phyloP scores from a whole-genome alignment of 2,797 vertebrate genomes.

The Sebastes itinus region DNA sequence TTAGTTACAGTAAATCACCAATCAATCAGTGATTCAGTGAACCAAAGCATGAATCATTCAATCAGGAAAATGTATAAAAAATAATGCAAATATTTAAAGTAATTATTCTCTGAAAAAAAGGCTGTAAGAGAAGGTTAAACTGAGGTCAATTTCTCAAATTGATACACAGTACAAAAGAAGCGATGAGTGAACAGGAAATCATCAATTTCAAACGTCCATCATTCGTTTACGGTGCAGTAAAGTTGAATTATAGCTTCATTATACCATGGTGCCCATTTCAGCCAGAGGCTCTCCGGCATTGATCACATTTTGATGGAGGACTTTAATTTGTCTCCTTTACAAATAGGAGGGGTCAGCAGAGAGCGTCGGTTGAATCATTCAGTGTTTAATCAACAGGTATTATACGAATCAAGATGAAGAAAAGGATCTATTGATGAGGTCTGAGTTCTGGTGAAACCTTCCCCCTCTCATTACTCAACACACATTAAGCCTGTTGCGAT shows the following conservation, averaged over 20 bases:
- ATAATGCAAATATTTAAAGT: not conserved
- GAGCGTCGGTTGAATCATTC: slow-evolving; percentile 64
- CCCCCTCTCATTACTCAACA: slow-evolving; percentile 50
- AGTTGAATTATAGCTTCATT: slow-evolving; percentile 78
- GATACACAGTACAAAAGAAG: slow-evolving; percentile 15
- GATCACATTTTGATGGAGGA: slow-evolving; percentile 77
- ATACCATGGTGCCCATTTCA: slow-evolving; percentile 58
- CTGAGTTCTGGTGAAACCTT: slow-evolving; percentile 26
- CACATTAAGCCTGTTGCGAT: slow-evolving; percentile 28
- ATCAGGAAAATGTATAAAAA: not conserved
- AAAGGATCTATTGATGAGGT: slow-evolving; percentile 52
- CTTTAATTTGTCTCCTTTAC: slow-evolving; percentile 80
- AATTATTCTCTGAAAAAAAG: not conserved
- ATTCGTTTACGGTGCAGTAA: slow-evolving; percentile 67
- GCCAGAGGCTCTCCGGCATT: slow-evolving; percentile 71
- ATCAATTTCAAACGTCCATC: slow-evolving; percentile 56
- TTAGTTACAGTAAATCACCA: not conserved
- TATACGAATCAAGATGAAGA: slow-evolving; percentile 59
- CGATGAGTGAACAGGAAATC: slow-evolving; percentile 42
- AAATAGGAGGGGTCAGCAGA: slow-evolving; percentile 72
- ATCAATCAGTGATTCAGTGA: slow-evolving; percentile 5
- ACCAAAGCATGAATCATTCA: not conserved
- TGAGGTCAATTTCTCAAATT: slow-evolving; percentile 29
- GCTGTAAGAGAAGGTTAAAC: slow-evolving; percentile 5
- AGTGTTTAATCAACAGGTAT: slow-evolving; percentile 77